Base-by-base conservation (phyloP, 2,888 invertebrate species). In the Masnerella sp. region DNA sequence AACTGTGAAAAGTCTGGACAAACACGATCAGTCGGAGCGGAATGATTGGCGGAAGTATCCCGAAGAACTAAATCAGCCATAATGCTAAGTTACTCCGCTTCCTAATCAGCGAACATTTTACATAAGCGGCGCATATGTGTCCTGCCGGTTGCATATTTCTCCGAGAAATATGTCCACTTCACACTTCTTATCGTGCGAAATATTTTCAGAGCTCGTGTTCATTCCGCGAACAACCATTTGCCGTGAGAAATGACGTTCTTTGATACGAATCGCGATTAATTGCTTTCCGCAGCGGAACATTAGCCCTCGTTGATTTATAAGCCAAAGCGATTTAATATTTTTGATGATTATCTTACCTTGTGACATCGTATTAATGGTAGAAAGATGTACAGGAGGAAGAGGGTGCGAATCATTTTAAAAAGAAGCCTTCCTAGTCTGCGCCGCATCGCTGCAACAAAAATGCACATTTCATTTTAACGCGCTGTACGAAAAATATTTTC, bases 401-500 rank as follows among this genome's bases (percentile, higher is more conserved):
- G 81, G 83, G 83, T 81, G 84, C 86, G 86, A 86, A 83, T 84
- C 87, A 87, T 87, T 85, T 86, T 87, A 85, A 81, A 80, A 79
- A 80, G 80, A 84, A 80, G 81, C 83, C 83, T 84, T 85, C 82
- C 85, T 84, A 81, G 85, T 81, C 83, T 83, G 84, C 86, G 84
- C 86, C 87, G 85, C 87, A 85, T 87, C 83, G 83, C 87, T 87
- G 82, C 72, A 83, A 86, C 76, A 82, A 34, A 80, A 65, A 76
- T 64, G 58, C 54, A 42, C 17, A n/a, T 36, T 22, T 61, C 40
- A 43, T 15, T 18, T 40, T 38, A 58, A 17, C 38, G 18, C 32
- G 18, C 8, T 17, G 34, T 4, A 38, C 32, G 22, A 56, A 71
- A 59, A 52, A 43, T 43, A 64, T 56, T 43, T 58, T 34, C n/a